Base-by-base conservation (phyloP, 2,888 invertebrate genomes). In the Agonum fuliginosum region DNA sequence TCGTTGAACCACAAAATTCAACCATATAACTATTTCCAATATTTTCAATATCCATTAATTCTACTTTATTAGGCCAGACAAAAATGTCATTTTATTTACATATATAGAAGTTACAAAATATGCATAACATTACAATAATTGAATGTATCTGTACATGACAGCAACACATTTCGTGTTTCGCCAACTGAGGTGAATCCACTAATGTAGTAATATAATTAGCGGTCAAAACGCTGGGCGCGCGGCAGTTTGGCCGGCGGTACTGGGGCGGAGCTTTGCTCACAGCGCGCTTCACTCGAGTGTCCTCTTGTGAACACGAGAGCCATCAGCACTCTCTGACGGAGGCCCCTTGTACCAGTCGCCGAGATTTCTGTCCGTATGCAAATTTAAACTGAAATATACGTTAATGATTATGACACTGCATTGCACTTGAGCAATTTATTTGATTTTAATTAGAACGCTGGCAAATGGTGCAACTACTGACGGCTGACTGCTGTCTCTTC, bases 331-430 rank as follows among this genome's bases (percentile, higher is more conserved):
- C 34, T 73, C 54, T 58, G 54, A 34, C 58, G 67, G 14, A 54
- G 46, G 67, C 34, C 34, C 22, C 48, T 51, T 34, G 30, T 48
- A 19, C 75, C 30, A 51, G 54, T 73, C 73, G 75, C 58, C 73
- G 75, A 67, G 75, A 75, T 75, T 75, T 75, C 75, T 74, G 74
- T 41, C 67, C 75, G 46, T 51, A 75, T 75, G 75, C 67, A 75
- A 75, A 75, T 75, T 67, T 48, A 67, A 48, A 65, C 65, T 48
- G 75, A 51, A 75, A 75, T 73, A 69, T 72, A 72, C 72, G 72
- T 72, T 72, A 75, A 75, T 75, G 75, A 75, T 75, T 65, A 75
- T 75, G 67, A 75, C 75, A 67, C 67, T 75, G 75, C 75, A 75
- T 67, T 67, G 75, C 75, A 75, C 75, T 75, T 75, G 34, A 67